phyloP scores from a whole-genome alignment of 1,140 invertebrate species.

The Temnothorax nylanderi region DNA sequence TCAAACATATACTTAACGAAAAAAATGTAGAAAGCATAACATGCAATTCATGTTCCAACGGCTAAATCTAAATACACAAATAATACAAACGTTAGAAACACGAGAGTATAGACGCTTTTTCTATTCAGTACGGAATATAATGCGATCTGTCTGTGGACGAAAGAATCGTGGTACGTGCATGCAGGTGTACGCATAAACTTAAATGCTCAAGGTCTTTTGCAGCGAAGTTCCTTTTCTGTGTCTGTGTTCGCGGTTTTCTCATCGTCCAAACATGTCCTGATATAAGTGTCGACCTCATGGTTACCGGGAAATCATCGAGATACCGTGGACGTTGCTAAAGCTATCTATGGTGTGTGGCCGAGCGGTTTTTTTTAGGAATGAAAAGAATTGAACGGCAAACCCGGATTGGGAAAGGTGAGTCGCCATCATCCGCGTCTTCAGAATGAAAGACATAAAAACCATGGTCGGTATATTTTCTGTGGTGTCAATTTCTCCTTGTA shows the following conservation, averaged over 20 bases:
- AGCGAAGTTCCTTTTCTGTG: slow-evolving; percentile 68
- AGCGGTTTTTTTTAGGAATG: slow-evolving; percentile 62
- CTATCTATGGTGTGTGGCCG: slow-evolving; percentile 69
- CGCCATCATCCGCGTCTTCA: slow-evolving; percentile 49
- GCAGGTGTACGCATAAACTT: slow-evolving; percentile 71
- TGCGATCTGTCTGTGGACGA: slow-evolving; percentile 41
- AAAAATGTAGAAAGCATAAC: background rate
- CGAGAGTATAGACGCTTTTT: background rate
- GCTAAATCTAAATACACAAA: background rate
- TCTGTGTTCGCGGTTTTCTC: slow-evolving; percentile 65
- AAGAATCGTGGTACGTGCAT: slow-evolving; percentile 60
- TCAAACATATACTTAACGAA: background rate
- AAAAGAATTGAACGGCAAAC: slow-evolving; percentile 65
- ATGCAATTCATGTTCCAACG: background rate
- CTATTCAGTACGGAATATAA: background rate
- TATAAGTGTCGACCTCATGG: slow-evolving; percentile 71
- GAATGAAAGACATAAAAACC: slow-evolving; percentile 52
- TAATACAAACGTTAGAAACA: background rate
- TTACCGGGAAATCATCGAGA: slow-evolving; percentile 73
- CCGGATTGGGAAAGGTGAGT: slow-evolving; percentile 70
- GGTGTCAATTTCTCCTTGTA: background rate
- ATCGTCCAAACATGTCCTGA: slow-evolving; percentile 75
- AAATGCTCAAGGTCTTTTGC: slow-evolving; percentile 65
- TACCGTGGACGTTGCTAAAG: slow-evolving; percentile 60
- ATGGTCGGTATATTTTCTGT: background rate